Evolutionary conservation across 2,113 vertebrate genomes (phyloP), one percentile per base, ranked within the genome.

Genomic region (Oncorhynchus mykiss): DNA sequence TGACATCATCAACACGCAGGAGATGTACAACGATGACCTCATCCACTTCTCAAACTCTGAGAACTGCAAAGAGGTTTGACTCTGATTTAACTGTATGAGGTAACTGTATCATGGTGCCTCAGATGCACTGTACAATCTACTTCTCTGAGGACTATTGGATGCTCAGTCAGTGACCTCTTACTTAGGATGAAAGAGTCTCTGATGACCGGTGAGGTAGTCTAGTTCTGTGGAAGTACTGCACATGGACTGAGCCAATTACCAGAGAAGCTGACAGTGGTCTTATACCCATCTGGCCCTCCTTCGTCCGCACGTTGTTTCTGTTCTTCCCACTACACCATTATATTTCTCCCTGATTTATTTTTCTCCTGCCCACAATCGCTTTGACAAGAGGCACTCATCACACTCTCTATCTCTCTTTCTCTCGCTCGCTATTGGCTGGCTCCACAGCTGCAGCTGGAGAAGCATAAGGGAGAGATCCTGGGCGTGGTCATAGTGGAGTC

Each of bases 21-120:
- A 99, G 89, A 99, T 99, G 98, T 99, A 99, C 92, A 99, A 99
- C 1, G 98, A 99, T 5, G 98, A 99, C 87, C 97, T 99, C 79
- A 95, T 99, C 90, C 98, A 99, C 90, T 99, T 99, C 89, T 99
- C 98, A 78, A 99, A 99, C 91, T 99, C 97, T 0, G 98, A 98
- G 80, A 99, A 99, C 91, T 98, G 97, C 92, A 99, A 99, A 93
- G 98, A 99, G 97, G 98, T 99, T 77, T 48, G 90, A 80, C 4
- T 9, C 67, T 48, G 48, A 27, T 66, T 12, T 45, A 45, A 45
- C 0, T 45, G 39, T 45, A 45, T 45, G 9, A 11, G 39, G 39
- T 12, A 45, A 45, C 39, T 45, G 39, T 45, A 11, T 45, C 9
- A 11, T 11, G 9, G 39, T 45, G 2, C 39, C 39, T 45, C 39